phyloP scores from a whole-genome alignment of 2,888 invertebrate genomes.

The Pachymerium ferrugineum region DNA sequence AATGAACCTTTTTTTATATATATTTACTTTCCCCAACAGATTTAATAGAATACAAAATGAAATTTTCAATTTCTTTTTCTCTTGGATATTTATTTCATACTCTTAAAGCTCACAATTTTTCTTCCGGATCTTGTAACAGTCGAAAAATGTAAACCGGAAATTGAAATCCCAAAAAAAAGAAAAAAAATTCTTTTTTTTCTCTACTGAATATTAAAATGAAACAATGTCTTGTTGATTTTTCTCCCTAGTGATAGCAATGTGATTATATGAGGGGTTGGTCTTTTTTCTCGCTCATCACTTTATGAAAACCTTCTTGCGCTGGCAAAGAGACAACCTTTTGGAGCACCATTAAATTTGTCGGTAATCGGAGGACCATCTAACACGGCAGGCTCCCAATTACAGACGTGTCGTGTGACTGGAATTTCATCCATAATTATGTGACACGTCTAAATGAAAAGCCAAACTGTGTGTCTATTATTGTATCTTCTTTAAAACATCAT shows the following conservation, averaged over 20 bases:
- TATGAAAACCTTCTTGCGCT: slow-evolving; percentile 6
- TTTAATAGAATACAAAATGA: neutral
- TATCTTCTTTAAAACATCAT: neutral
- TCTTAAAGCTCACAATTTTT: too few species aligned
- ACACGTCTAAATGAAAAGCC: slow-evolving; percentile 8
- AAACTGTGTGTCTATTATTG: neutral
- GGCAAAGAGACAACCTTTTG: slow-evolving; percentile 1
- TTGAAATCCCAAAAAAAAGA: too few species aligned
- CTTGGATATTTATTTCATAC: neutral
- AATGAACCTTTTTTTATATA: slow-evolving; percentile 2
- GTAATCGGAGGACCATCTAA: slow-evolving; percentile 13
- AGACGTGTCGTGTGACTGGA: slow-evolving; percentile 20
- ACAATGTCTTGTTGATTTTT: too few species aligned
- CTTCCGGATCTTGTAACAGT: too few species aligned
- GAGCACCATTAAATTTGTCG: slow-evolving; percentile 13
- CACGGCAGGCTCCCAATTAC: slow-evolving; percentile 13
- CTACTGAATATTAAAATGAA: too few species aligned
- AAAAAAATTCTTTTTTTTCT: too few species aligned
- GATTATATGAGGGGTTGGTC: neutral
- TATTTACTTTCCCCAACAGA: neutral
- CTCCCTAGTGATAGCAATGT: slow-evolving; percentile 6
- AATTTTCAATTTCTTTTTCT: neutral
- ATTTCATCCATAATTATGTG: slow-evolving; percentile 29
- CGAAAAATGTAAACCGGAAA: too few species aligned
- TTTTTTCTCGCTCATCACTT: neutral